A percentile compares a stretch with the other conserved stretches of the same genome.
These are phyloP conservation scores for Periphyllus acericola DNA, from an alignment of 2,888 invertebrate genomes.

Conservation along the genomic window DNA sequence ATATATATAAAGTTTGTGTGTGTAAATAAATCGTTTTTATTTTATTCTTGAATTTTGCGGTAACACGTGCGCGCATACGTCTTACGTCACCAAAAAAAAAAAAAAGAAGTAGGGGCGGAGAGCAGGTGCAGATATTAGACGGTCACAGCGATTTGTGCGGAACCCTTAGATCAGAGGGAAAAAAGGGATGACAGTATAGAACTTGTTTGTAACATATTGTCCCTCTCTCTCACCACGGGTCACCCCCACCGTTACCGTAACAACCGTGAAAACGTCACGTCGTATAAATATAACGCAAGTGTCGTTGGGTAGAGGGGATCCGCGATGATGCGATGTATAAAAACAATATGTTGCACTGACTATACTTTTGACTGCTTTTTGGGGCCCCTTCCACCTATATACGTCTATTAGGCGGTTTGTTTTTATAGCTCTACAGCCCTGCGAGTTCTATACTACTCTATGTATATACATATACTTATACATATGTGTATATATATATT, in stretches of 20 bases:
- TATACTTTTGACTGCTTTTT: constrained; percentile 59
- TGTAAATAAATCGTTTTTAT: constrained; percentile 61
- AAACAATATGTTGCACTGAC: constrained; percentile 61
- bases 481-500: neutral
- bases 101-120: constrained; percentile 6
- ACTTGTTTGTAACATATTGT: constrained; percentile 62
- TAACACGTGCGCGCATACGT: constrained; percentile 58
- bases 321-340: constrained; percentile 55
- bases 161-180: constrained; percentile 22
- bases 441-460: neutral
- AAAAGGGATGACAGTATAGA: constrained; percentile 39
- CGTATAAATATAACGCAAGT: constrained; percentile 55
- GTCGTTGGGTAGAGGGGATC: constrained; percentile 12
- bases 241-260: constrained; percentile 41
- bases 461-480: neutral
- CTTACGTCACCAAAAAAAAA: constrained; percentile 61
- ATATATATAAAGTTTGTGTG: neutral
- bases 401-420: constrained; percentile 62
- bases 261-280: constrained; percentile 62
- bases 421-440: constrained; percentile 52
- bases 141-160: constrained; percentile 60
- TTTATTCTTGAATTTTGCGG: constrained; percentile 61
- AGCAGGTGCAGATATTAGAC: constrained; percentile 62
- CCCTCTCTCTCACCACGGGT: neutral
- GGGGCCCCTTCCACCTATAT: constrained; percentile 39